Evolutionary conservation across 2,888 invertebrate genomes (phyloP).

Genomic region (Abrostola triplasia): DNA sequence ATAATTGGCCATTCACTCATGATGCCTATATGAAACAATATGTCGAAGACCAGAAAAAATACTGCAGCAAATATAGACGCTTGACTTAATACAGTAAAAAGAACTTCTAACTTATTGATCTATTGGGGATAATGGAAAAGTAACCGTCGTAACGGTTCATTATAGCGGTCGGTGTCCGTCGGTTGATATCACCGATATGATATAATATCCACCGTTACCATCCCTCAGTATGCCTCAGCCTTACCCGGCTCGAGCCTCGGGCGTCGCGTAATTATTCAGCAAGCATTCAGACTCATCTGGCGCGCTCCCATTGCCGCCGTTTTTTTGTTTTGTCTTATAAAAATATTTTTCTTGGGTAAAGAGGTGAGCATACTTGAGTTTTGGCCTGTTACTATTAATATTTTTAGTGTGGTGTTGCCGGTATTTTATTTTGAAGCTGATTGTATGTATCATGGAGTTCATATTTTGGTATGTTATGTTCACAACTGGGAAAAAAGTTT

Average conservation of each 20-base stretch:
- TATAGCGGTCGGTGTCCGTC: too few species aligned
- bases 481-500: too few species aligned
- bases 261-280: conserved; percentile 81
- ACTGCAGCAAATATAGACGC: too few species aligned
- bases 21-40: too few species aligned
- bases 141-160: too few species aligned
- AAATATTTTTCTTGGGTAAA: conserved; percentile 44
- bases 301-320: conserved; percentile 69
- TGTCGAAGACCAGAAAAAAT: too few species aligned
- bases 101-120: too few species aligned
- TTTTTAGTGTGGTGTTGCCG: background rate
- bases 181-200: background rate
- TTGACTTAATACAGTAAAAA: too few species aligned
- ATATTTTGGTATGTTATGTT: too few species aligned
- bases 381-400: background rate
- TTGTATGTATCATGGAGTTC: too few species aligned
- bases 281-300: conserved; percentile 82
- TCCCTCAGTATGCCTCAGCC: conserved; percentile 23
- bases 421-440: background rate
- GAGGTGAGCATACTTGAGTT: conserved; percentile 28
- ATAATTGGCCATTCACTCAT: too few species aligned
- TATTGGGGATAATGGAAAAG: too few species aligned
- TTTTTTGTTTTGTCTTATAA: conserved; percentile 65
- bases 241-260: conserved; percentile 62
- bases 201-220: conserved; percentile 6